phyloP scores from a whole-genome alignment of 2,113 vertebrate species.

The Rhodinocichla rosea region DNA sequence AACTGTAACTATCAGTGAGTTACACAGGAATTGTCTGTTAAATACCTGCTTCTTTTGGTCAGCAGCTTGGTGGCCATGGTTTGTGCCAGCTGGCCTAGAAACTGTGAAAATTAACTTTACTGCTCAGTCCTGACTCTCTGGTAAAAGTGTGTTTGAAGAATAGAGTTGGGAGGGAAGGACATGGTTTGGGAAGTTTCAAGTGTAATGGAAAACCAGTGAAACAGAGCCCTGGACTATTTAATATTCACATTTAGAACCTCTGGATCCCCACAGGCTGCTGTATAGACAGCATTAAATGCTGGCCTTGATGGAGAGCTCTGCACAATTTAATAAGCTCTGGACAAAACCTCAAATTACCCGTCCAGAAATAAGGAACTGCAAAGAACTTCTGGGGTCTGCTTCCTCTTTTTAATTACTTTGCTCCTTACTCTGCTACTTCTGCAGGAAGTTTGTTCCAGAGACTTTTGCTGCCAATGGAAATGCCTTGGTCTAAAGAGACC shows the following conservation, averaged over 20 bases:
- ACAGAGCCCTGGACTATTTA: not conserved
- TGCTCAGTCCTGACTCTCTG: not conserved
- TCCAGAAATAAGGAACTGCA: slow-evolving; percentile 14
- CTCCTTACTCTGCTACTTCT: not conserved
- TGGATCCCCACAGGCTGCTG: not conserved
- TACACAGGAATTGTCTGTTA: slow-evolving; percentile 1
- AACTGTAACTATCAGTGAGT: not conserved
- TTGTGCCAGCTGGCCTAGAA: slow-evolving; percentile 10
- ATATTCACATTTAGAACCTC: slow-evolving; percentile 13
- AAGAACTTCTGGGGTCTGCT: slow-evolving; percentile 5
- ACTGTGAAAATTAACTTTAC: not conserved
- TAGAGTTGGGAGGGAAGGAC: not conserved
- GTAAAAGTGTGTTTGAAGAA: not conserved
- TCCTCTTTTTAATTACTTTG: slow-evolving; percentile 22
- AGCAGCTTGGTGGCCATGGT: not conserved
- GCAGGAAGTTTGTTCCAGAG: slow-evolving; percentile 16
- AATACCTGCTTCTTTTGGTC: not conserved
- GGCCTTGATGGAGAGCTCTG: not conserved
- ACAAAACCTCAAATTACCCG: not conserved
- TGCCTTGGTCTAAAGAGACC: not conserved
- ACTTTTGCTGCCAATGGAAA: slow-evolving; percentile 26
- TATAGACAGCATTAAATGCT: not conserved
- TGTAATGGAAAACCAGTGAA: not conserved
- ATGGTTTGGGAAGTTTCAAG: not conserved
- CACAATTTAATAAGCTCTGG: slow-evolving; percentile 27